A percentile compares a stretch with the other conserved stretches of the same genome.
phyloP scores from a whole-genome alignment of 2,113 vertebrate species.

The Cyphomyrus plagiostoma region DNA sequence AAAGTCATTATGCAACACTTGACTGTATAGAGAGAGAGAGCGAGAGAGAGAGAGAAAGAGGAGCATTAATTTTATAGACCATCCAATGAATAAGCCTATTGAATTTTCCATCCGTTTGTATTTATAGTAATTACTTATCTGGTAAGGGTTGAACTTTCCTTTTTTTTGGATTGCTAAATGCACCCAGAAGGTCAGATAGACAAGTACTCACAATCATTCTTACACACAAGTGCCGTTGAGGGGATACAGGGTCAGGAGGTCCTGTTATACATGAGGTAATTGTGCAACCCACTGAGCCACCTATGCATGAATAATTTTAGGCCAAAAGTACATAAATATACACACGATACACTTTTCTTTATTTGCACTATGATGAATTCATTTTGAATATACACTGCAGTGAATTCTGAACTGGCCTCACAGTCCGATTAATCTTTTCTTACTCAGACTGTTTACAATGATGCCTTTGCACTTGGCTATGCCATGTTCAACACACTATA shows the following conservation, averaged over 20 bases:
- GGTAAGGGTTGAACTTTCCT: not conserved
- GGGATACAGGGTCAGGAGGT: not conserved
- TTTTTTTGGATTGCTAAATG: not conserved
- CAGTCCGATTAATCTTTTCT: not conserved
- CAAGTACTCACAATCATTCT: not conserved
- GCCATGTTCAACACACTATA: not conserved
- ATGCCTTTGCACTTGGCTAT: not conserved
- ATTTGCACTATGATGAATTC: not conserved
- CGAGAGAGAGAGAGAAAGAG: not conserved
- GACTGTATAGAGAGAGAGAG: not conserved
- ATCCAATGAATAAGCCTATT: not conserved
- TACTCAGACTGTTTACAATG: not conserved
- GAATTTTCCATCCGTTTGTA: not conserved
- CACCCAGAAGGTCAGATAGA: not conserved
- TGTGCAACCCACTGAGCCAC: not conserved
- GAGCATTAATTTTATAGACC: not conserved
- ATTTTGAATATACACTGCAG: not conserved
- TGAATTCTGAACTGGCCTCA: not conserved
- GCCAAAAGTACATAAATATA: not conserved
- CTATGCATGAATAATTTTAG: not conserved
- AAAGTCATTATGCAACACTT: not conserved
- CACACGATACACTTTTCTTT: not conserved
- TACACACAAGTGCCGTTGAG: not conserved
- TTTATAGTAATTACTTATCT: not conserved
- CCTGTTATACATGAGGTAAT: not conserved